phyloP scores from a whole-genome alignment of 2,888 invertebrate genomes.

The Sarcophaga variegata region DNA sequence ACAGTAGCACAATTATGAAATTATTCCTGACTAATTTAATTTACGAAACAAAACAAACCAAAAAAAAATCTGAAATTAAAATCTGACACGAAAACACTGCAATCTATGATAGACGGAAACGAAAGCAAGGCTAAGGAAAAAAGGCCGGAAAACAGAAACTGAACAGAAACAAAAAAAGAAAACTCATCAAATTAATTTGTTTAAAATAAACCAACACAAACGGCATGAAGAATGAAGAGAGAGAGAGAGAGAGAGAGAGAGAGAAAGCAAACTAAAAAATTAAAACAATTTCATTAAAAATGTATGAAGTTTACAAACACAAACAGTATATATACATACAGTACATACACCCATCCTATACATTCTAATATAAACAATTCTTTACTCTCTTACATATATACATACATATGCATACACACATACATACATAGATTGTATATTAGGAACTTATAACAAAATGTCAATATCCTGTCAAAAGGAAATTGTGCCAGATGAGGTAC shows the following conservation, averaged over 20 bases:
- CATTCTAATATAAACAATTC: neutral
- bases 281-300: slow-evolving; percentile 40
- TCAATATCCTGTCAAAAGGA: slow-evolving; percentile 69
- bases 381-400: neutral
- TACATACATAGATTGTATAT: neutral
- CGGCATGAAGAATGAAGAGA: neutral
- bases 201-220: slow-evolving; percentile 28
- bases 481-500: slow-evolving; percentile 65
- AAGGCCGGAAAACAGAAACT: slow-evolving; percentile 5
- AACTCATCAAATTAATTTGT: slow-evolving; percentile 36
- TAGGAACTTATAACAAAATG: slow-evolving; percentile 43
- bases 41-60: neutral
- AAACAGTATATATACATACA: too few species aligned
- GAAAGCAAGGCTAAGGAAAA: neutral
- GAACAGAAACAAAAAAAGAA: slow-evolving; percentile 7
- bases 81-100: slow-evolving; percentile 23
- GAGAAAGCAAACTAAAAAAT: slow-evolving; percentile 2
- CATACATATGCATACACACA: neutral
- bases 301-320: slow-evolving; percentile 4
- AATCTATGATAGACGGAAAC: neutral
- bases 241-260: neutral
- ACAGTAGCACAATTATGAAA: slow-evolving; percentile 11
- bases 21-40: slow-evolving; percentile 26
- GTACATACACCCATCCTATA: too few species aligned
- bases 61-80: slow-evolving; percentile 27